These are phyloP conservation scores for Lathamus discolor DNA, from an alignment of 2,113 vertebrate species.

Conservation along the genomic window DNA sequence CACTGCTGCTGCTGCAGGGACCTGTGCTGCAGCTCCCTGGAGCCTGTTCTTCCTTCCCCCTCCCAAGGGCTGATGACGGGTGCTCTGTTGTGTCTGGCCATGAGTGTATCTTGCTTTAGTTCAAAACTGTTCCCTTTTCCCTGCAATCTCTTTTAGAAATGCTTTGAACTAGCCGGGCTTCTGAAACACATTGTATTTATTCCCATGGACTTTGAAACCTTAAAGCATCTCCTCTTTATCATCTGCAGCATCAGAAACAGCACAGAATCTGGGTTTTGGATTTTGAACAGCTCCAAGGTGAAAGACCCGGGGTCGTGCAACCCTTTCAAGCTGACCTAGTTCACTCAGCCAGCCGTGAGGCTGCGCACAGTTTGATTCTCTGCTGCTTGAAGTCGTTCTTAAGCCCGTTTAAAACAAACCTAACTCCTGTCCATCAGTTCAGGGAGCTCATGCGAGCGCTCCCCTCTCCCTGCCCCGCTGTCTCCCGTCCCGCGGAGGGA, in stretches of 20 bases:
- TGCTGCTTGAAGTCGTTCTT: neutral
- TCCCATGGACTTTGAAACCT: neutral
- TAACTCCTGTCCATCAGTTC: fast-evolving
- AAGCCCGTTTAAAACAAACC: neutral
- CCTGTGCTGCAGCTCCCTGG: neutral
- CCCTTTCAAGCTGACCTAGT: neutral
- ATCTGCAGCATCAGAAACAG: neutral
- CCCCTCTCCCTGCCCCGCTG: neutral
- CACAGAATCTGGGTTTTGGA: neutral
- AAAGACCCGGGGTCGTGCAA: fast-evolving
- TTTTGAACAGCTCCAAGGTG: neutral
- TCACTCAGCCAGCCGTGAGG: neutral
- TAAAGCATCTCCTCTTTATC: neutral
- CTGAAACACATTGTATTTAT: neutral
- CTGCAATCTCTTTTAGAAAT: neutral
- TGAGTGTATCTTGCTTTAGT: neutral
- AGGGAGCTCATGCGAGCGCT: fast-evolving
- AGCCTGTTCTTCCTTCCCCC: neutral
- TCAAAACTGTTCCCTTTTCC: neutral
- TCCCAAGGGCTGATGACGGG: neutral
- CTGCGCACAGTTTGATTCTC: neutral
- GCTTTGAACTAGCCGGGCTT: neutral
- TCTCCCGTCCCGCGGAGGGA: neutral
- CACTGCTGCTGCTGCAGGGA: neutral
- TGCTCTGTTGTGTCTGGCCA: neutral